Percentiles rank a stretch among this genome's conserved stretches.
These are phyloP conservation scores for Phymastichus coffea DNA, from an alignment of 1,140 invertebrate genomes.

Conservation along the genomic window DNA sequence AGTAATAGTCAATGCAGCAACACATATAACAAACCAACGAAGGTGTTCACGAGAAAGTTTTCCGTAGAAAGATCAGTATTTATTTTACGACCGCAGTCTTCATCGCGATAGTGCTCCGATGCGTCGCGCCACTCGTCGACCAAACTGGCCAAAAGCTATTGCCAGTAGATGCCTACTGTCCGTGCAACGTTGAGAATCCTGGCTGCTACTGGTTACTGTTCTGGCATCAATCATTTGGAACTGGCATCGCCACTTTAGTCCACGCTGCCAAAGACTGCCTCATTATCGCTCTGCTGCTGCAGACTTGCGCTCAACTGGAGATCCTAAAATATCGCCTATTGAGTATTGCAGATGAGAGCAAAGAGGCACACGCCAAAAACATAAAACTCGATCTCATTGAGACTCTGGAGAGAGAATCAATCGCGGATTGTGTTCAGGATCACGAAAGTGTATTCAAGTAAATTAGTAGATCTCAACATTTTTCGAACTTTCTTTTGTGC, in stretches of 20 bases:
- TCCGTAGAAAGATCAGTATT: slow-evolving; percentile 27
- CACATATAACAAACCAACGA: no score
- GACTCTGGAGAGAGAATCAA: background rate
- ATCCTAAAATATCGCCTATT: slow-evolving; percentile 9
- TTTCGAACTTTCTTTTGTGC: no score
- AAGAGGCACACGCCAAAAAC: background rate
- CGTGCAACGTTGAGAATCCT: background rate
- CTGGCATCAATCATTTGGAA: slow-evolving; percentile 20
- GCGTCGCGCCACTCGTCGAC: slow-evolving; percentile 12
- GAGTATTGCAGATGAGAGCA: background rate
- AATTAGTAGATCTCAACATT: background rate
- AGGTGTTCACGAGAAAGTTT: no score
- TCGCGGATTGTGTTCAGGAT: slow-evolving; percentile 11
- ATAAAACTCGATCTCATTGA: background rate
- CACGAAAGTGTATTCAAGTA: slow-evolving; percentile 27
- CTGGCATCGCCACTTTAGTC: slow-evolving; percentile 5
- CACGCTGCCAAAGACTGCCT: slow-evolving; percentile 22
- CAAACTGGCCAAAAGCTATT: background rate
- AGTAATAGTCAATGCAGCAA: no score
- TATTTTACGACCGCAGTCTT: slow-evolving; percentile 27
- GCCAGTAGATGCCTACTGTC: slow-evolving; percentile 12
- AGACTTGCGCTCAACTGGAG: slow-evolving; percentile 19
- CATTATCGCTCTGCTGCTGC: slow-evolving; percentile 12
- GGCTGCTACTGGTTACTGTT: slow-evolving; percentile 18
- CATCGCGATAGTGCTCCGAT: slow-evolving; percentile 9